phyloP scores from a whole-genome alignment of 37 sponge, comb jelly and placozoan genomes.

The Diacarnus erythraeanus region DNA sequence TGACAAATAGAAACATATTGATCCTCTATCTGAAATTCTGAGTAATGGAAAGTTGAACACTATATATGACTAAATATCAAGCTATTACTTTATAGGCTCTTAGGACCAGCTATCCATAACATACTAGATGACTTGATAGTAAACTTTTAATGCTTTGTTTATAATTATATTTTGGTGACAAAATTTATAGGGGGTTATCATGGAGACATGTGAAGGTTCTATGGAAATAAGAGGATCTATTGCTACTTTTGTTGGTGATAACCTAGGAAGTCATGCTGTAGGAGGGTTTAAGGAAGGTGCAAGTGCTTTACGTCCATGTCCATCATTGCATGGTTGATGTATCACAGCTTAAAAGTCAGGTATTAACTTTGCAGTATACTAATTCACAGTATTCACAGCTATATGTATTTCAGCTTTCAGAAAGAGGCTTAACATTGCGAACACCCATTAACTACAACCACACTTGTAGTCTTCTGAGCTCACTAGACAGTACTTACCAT shows the following conservation, averaged over 20 bases:
- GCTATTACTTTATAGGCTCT: not conserved
- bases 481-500: not conserved
- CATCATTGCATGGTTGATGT: not conserved
- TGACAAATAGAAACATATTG: not conserved
- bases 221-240: not conserved
- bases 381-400: not conserved
- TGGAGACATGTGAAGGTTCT: not conserved
- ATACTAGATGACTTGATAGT: not conserved
- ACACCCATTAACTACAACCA: not conserved
- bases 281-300: not conserved
- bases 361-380: not conserved
- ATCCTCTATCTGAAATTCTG: no score
- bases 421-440: not conserved
- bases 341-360: not conserved
- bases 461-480: not conserved
- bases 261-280: not conserved
- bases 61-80: no score
- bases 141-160: not conserved
- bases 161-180: not conserved
- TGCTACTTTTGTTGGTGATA: not conserved
- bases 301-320: not conserved
- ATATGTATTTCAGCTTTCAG: not conserved
- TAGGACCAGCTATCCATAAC: not conserved
- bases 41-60: no score
- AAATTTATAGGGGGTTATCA: not conserved